Evolutionary conservation across 2,113 vertebrate genomes (phyloP), one percentile per base, ranked within the genome.

Genomic region (Kryptolebias marmoratus): DNA sequence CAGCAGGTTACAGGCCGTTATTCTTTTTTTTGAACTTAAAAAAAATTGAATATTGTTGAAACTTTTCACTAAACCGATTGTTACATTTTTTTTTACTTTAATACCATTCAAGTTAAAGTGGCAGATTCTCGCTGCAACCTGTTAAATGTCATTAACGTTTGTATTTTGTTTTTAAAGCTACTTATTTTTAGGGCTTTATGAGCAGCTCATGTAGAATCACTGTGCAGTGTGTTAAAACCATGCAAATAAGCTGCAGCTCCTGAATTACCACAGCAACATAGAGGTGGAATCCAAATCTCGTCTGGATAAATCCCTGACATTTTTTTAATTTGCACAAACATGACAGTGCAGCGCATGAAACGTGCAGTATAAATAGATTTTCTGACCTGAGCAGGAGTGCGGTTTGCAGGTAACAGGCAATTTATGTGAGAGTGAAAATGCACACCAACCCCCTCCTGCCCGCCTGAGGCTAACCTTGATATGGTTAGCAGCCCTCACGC

Each of bases 401-500:
- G 86, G 85, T 87, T 79, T 71, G 81, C 70, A 87, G 83, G 87
- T 86, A 70, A 87, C 70, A 75, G 80, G 32, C 79, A 75, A 83
- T 87, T 84, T 78, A 67, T 76, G 64, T 81, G 62, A 84, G 71
- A 73, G 67, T 71, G 50, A 63, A 81, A 79, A 66, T 60, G 65
- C 73, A 73, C 74, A 64, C 77, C 73, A 69, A 32, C 52, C 64
- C 49, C 55, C 49, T 22, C 22, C 22, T 1, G 22, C 22, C 67
- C 36, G 54, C 69, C 63, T 81, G 75, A 83, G 87, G 86, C 82
- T 87, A 82, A 84, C 89, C 88, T 85, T 64, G 68, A 66, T 87
- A 85, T 79, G 82, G 87, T 88, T 73, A 81, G 76, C 80, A 84
- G 78, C 64, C 52, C 81, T 56, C 61, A 11, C 2, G 36, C 54